Evolutionary conservation across 2,113 vertebrate genomes (phyloP).

Genomic region (Felis chaus): DNA sequence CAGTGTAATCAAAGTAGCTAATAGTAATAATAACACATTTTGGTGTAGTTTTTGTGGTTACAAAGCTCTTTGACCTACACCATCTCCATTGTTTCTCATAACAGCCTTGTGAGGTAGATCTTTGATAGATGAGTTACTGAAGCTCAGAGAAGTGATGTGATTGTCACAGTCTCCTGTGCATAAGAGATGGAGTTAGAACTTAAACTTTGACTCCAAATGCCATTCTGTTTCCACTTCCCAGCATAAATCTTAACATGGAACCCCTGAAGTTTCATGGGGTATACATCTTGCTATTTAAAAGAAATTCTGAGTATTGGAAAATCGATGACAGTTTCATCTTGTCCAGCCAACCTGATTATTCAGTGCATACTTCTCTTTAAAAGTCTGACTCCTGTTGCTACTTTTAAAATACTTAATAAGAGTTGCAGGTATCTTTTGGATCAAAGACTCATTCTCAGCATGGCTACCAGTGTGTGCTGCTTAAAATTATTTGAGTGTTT

Average conservation of each 20-base stretch:
- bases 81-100: neutral
- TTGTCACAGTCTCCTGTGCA: neutral
- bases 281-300: constrained; percentile 20
- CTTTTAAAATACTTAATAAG: neutral
- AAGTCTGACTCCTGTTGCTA: constrained; percentile 11
- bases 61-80: neutral
- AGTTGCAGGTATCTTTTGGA: neutral
- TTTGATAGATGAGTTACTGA: neutral
- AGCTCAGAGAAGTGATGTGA: neutral
- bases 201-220: neutral
- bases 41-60: neutral
- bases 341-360: neutral
- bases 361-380: neutral
- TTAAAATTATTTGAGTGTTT: neutral
- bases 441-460: constrained; percentile 11
- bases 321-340: neutral
- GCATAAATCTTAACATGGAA: neutral
- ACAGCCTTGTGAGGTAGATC: neutral
- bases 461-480: neutral
- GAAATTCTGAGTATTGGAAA: neutral
- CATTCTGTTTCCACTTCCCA: neutral
- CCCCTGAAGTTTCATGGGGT: neutral
- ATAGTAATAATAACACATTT: neutral
- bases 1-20: neutral
- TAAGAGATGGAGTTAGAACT: neutral